Evolutionary conservation across 2,888 invertebrate species (phyloP).

Genomic region (Emmelina monodactyla): DNA sequence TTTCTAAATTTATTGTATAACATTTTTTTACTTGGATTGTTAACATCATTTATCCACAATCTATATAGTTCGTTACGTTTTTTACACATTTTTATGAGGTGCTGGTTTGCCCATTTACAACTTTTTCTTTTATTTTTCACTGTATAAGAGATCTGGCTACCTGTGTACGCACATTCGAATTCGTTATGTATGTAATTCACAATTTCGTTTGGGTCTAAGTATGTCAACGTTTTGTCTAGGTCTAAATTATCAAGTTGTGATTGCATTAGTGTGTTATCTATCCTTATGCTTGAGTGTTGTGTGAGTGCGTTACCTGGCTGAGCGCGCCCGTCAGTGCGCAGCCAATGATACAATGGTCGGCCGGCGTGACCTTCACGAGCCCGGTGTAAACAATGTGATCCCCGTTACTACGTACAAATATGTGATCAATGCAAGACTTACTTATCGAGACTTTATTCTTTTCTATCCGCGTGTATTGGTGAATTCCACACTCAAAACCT

Average conservation of each 20-base stretch:
- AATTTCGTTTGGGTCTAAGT: constrained; percentile 4
- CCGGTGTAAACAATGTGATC: constrained; percentile 2
- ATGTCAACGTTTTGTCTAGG: not conserved
- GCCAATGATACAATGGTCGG: constrained; percentile 11
- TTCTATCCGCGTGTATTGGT: constrained; percentile 11
- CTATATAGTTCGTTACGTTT: constrained; percentile 5
- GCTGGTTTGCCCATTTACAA: constrained; percentile 8
- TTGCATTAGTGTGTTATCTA: no score
- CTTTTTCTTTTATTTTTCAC: not conserved
- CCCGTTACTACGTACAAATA: constrained; percentile 4
- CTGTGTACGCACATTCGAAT: constrained; percentile 2
- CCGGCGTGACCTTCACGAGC: constrained; percentile 4
- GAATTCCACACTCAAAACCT: constrained; percentile 8
- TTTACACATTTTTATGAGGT: constrained; percentile 8
- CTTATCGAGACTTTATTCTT: constrained; percentile 5
- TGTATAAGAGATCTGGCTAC: not conserved
- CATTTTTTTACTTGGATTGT: constrained; percentile 5
- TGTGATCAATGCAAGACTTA: constrained; percentile 11
- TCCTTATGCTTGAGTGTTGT: no score
- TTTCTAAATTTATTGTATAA: constrained; percentile 11
- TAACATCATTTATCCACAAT: constrained; percentile 4
- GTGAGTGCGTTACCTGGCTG: no score
- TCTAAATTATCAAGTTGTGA: constrained; percentile 3
- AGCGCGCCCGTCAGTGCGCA: constrained; percentile 4
- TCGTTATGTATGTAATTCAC: not conserved